Conservation (phyloP, 2,797 vertebrate species). For the Sparidentex hasta region DNA sequence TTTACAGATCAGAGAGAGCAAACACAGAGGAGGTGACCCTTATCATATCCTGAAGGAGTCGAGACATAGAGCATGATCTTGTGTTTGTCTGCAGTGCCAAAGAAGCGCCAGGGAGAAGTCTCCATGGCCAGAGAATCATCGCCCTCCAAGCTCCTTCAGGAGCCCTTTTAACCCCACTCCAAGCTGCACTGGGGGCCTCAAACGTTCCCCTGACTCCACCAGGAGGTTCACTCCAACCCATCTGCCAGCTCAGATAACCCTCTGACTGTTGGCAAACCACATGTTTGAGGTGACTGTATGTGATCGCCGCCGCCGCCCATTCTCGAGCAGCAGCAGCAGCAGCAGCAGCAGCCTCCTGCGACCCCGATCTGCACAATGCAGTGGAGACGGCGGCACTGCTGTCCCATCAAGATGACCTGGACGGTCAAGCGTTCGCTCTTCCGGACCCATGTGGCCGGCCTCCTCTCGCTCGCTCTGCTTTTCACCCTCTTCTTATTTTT, state of each 20-base stretch:
- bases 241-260: constrained; percentile 78
- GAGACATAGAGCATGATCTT: constrained; percentile 71
- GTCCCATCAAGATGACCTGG: constrained; percentile 98
- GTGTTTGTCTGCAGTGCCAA: constrained; percentile 72
- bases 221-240: constrained; percentile 62
- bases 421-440: constrained; percentile 93
- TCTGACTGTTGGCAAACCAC: constrained; percentile 81
- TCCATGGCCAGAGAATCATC: constrained; percentile 65
- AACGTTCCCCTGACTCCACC: constrained; percentile 64
- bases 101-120: constrained; percentile 66
- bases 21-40: constrained; percentile 72
- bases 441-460: constrained; percentile 93
- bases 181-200: constrained; percentile 50
- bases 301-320: constrained; percentile 74
- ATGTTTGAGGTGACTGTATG: constrained; percentile 82
- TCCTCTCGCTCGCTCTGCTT: constrained; percentile 92
- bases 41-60: constrained; percentile 71
- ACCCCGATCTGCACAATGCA: constrained; percentile 91
- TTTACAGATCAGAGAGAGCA: constrained; percentile 77
- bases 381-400: constrained; percentile 97
- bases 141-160: constrained; percentile 52
- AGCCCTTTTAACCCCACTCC: constrained; percentile 48
- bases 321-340: constrained; percentile 77
- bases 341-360: constrained; percentile 70
- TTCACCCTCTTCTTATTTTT: constrained; percentile 95